Percentiles rank a stretch among this genome's conserved stretches.
phyloP scores from a whole-genome alignment of 2,113 vertebrate genomes.

The Suncus etruscus region DNA sequence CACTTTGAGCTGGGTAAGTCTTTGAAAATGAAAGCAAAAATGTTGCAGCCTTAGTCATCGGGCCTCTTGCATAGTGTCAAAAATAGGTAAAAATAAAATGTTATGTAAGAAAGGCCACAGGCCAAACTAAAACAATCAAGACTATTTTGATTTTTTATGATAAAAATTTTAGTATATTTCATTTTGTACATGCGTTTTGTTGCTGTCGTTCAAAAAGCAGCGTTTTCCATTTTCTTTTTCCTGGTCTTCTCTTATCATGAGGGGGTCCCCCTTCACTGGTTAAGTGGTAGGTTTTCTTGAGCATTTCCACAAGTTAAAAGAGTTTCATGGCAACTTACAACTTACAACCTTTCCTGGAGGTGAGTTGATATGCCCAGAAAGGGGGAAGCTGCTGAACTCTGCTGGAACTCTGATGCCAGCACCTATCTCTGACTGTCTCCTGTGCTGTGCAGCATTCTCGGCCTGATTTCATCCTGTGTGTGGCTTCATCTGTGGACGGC shows the following conservation, averaged over 20 bases:
- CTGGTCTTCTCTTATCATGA: neutral
- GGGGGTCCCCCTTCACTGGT: neutral
- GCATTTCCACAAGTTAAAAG: neutral
- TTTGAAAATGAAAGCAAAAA: constrained; percentile 57
- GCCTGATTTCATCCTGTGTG: too few species aligned
- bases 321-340: constrained; percentile 18
- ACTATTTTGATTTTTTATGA: too few species aligned
- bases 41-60: neutral
- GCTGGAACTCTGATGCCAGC: too few species aligned
- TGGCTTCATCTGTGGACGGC: too few species aligned
- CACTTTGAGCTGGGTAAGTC: constrained; percentile 54
- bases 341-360: too few species aligned
- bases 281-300: constrained; percentile 18
- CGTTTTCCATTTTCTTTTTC: neutral
- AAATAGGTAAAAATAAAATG: constrained; percentile 5
- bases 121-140: constrained; percentile 15
- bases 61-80: neutral
- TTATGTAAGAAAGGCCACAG: constrained; percentile 3
- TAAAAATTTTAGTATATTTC: too few species aligned
- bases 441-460: too few species aligned
- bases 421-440: too few species aligned
- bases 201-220: neutral
- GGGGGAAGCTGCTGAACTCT: too few species aligned
- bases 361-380: too few species aligned
- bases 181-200: too few species aligned